Evolutionary conservation across 2,888 invertebrate genomes (phyloP), one percentile per base, ranked within the genome.

Genomic region (Tetragonula carbonaria): DNA sequence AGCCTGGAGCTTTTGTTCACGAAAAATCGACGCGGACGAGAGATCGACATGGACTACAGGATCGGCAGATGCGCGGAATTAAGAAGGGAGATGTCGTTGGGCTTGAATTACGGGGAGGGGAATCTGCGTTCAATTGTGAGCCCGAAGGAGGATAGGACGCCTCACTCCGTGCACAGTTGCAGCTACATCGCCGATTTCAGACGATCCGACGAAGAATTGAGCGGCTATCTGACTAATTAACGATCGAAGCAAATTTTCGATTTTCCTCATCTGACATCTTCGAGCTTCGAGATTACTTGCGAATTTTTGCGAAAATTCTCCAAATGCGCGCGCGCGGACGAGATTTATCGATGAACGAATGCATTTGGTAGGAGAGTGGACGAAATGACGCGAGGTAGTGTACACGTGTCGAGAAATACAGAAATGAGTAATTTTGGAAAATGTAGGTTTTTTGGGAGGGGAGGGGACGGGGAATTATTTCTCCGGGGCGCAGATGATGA

Each of bases 81-180:
- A 4, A 78, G 59, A 74, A 78, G 80, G 23, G 86, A 89, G 38
- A 70, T 82, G 75, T 86, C 80, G 1, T n/a, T 82, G 59, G 68
- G 74, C 16, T n/a, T 86, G 45, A 86, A 84, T 28, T 78, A 67
- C 70, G 84, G 77, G 33, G 68, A 78, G 38, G 68, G 67, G 16
- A 85, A 81, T 23, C 73, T 82, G 23, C 79, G 83, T 13, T 83
- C 78, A 5, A 28, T 82, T 6, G 28, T 78, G n/a, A 80, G 79
- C 28, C 84, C 89, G 0, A 89, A 87, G 50, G 85, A 86, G 14
- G 28, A 28, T 28, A 81, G 82, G 59, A 84, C 86, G 1, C 85
- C 79, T 0, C 87, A 87, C 38, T 89, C 89, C 4, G 87, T 89
- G 16, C 89, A 89, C 65, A 89, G 89, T 59, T 89, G 89, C 66